Percentiles rank a stretch among this genome's conserved stretches.
Evolutionary conservation across 2,113 vertebrate genomes (phyloP).

Genomic region (Podarcis raffonei): DNA sequence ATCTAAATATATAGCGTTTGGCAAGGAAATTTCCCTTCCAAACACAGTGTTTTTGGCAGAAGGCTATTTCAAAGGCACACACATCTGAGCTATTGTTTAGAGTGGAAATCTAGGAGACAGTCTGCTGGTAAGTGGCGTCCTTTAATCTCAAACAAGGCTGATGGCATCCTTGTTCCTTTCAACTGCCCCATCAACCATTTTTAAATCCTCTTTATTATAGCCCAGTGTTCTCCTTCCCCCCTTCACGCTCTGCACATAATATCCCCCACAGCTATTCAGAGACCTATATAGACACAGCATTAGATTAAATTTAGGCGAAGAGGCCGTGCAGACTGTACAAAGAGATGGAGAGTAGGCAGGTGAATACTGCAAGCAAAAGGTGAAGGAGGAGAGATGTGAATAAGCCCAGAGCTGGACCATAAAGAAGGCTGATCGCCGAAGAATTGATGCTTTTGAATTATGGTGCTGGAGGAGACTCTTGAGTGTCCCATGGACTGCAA

Average conservation of each 20-base stretch:
- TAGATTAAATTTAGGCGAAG: constrained; percentile 19
- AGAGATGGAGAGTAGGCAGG: not conserved
- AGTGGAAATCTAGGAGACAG: constrained; percentile 19
- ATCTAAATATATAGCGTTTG: constrained; percentile 13
- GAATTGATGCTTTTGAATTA: too few species aligned
- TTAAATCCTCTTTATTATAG: constrained; percentile 21
- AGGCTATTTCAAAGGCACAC: not conserved
- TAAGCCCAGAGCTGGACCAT: too few species aligned
- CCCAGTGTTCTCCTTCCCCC: not conserved
- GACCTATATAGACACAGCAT: constrained; percentile 2
- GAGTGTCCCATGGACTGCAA: too few species aligned
- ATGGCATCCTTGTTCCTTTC: constrained; percentile 38
- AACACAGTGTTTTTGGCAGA: constrained; percentile 23
- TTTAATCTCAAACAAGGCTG: constrained; percentile 10
- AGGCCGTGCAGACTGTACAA: not conserved
- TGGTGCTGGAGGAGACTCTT: too few species aligned
- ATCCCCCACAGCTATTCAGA: not conserved
- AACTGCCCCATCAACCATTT: not conserved
- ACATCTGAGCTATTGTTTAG: constrained; percentile 33
- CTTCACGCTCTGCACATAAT: not conserved
- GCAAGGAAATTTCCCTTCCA: constrained; percentile 41
- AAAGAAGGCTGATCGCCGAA: too few species aligned
- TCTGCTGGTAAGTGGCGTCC: constrained; percentile 15
- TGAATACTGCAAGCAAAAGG: not conserved
- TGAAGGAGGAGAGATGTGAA: not conserved